Conservation (phyloP, 2,888 invertebrate genomes). For the Ormia ochracea region DNA sequence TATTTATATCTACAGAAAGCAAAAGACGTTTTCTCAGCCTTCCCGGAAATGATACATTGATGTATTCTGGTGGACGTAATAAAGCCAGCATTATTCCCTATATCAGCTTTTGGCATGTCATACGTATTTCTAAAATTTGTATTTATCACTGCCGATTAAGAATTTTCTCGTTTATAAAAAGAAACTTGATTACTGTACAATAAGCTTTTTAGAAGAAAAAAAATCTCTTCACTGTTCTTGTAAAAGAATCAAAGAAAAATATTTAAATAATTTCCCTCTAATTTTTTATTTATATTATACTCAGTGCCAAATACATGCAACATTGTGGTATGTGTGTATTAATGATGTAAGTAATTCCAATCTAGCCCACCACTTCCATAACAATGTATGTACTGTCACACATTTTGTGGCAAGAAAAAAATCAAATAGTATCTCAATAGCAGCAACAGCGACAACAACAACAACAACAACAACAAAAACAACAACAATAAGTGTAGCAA, state of each 20-base stretch:
- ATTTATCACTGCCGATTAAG: too few relatives aligned
- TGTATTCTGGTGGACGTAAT: too few relatives aligned
- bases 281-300: conserved; percentile 3
- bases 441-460: conserved; percentile 14
- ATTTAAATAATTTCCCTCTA: conserved; percentile 22
- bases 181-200: too few relatives aligned
- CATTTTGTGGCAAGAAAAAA: conserved; percentile 49
- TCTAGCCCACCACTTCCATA: conserved; percentile 10
- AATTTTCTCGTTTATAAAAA: too few relatives aligned
- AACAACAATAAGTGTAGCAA: too few relatives aligned
- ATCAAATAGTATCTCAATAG: conserved; percentile 33
- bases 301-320: conserved; percentile 10
- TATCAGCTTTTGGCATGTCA: too few relatives aligned
- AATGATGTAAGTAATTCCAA: conserved; percentile 44
- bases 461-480: background rate
- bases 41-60: too few relatives aligned
- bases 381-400: conserved; percentile 34
- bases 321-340: conserved; percentile 49
- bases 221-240: background rate
- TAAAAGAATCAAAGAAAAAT: background rate
- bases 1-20: too few relatives aligned
- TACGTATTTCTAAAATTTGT: too few relatives aligned
- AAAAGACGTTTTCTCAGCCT: too few relatives aligned
- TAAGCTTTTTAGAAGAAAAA: too few relatives aligned
- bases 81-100: too few relatives aligned